phyloP scores from a whole-genome alignment of 2,113 vertebrate species.

The Amia ocellicauda region DNA sequence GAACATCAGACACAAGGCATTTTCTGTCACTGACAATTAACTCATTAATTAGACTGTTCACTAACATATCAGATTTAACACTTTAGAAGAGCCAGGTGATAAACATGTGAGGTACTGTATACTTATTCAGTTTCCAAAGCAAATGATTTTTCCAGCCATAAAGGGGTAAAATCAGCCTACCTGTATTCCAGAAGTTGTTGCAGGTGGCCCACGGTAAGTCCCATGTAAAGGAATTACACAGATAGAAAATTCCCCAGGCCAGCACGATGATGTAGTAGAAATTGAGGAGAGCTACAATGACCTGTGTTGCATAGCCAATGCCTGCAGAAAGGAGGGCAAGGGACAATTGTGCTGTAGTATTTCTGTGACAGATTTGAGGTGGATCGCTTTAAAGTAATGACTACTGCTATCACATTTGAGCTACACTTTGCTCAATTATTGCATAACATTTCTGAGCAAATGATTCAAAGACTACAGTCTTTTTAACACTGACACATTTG shows the following conservation, averaged over 20 bases:
- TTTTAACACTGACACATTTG: no score
- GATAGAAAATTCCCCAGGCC: conserved; percentile 92
- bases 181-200: conserved; percentile 89
- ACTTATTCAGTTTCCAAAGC: not conserved
- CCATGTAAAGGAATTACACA: conserved; percentile 82
- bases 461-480: no score
- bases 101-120: not conserved
- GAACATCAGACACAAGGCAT: conserved; percentile 11
- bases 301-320: conserved; percentile 88
- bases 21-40: not conserved
- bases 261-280: conserved; percentile 91
- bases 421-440: no score
- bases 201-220: conserved; percentile 90
- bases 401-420: no score
- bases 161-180: conserved; percentile 45
- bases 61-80: not conserved
- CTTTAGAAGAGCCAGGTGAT: not conserved
- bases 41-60: not conserved
- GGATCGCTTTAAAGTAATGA: no score
- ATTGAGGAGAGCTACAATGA: conserved; percentile 82
- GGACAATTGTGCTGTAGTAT: not conserved
- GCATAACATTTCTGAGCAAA: no score
- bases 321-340: conserved; percentile 54
- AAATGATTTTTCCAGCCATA: not conserved
- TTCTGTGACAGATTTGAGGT: no score